A percentile compares a stretch with the other conserved stretches of the same genome.
Conservation (phyloP, 2,888 invertebrate genomes). For the Lagria hirta region DNA sequence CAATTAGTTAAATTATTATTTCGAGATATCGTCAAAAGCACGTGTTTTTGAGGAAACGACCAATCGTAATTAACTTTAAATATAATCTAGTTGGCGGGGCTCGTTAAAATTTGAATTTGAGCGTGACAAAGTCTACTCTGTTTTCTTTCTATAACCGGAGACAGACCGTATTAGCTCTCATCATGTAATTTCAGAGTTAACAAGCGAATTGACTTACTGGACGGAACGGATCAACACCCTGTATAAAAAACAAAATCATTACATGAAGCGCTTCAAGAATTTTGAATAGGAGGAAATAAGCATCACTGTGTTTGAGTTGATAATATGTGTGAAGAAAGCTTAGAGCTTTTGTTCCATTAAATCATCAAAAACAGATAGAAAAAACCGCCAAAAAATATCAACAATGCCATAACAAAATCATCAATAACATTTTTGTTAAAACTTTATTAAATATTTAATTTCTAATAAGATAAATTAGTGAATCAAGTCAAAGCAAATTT, state of each 20-base stretch:
- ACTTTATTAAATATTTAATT: no score
- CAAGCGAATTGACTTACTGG: slow-evolving; percentile 10
- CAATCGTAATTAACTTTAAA: slow-evolving; percentile 11
- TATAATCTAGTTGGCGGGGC: slow-evolving; percentile 21
- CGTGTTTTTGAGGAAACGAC: slow-evolving; percentile 9
- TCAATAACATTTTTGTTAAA: no score
- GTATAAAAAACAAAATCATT: no score
- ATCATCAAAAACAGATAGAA: no score
- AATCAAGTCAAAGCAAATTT: no score
- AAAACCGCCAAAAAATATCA: no score
- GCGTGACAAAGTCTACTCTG: slow-evolving; percentile 31
- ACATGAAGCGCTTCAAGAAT: slow-evolving; percentile 3
- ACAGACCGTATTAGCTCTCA: slow-evolving; percentile 22
- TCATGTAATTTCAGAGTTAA: slow-evolving; percentile 29
- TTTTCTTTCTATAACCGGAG: slow-evolving; percentile 30
- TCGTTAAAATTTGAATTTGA: slow-evolving; percentile 32
- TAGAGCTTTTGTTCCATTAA: slow-evolving; percentile 23
- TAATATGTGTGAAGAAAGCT: slow-evolving; percentile 6
- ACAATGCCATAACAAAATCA: no score
- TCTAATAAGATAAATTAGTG: no score
- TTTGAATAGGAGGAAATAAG: slow-evolving; percentile 7
- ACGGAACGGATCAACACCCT: slow-evolving; percentile 10
- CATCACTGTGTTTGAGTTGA: slow-evolving; percentile 3
- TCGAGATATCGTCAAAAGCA: slow-evolving; percentile 45
- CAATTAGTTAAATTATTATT: slow-evolving; percentile 56